Evolutionary conservation across 2,888 invertebrate genomes (phyloP), one percentile per base, ranked within the genome.

Genomic region (Petrolisthes manimaculis): DNA sequence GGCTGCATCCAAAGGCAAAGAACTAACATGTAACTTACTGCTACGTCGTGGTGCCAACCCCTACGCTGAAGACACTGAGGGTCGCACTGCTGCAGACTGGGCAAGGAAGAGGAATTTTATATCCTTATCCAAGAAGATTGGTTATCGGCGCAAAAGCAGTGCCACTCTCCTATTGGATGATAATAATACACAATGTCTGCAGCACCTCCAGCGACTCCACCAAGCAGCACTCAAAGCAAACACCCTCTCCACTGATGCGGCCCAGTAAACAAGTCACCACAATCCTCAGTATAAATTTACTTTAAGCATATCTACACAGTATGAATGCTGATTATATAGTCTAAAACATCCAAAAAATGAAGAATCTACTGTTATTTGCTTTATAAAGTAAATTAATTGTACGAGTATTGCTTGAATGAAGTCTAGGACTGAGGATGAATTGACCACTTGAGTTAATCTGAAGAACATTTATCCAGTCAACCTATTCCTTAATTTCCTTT

Each of bases 1-100:
- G 55, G 89, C 90, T 2, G 90, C 87, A 6, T 85, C 90, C 6
- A 90, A 88, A 51, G 90, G 90, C 6, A 88, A 88, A 78, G 88
- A 86, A 55, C 71, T 88, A 37, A 90, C 90, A 18, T 85, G 83
- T 18, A 82, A 83, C 67, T 21, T 90, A 12, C 80, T 90, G n/a
- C 12, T 88, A 21, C 75, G 83, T 67, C 82, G 80, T 9, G 90
- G 90, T n/a, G 82, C 83, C 53, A 79, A 80, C 61, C 71, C 79
- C 24, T 74, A 24, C 18, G 85, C 83, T 5, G 80, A 86, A 69
- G 90, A 90, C 67, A 75, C 53, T 55, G 78, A 74, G 21, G 83
- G 85, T 1, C 71, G 86, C 37, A 90, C 90, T 14, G 88, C 90
- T 12, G 84, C 85, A 8, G 90, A 88, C 77, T 90, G 90, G 90